Base-by-base conservation (phyloP, 2,888 invertebrate species). In the Capitulum mitella region DNA sequence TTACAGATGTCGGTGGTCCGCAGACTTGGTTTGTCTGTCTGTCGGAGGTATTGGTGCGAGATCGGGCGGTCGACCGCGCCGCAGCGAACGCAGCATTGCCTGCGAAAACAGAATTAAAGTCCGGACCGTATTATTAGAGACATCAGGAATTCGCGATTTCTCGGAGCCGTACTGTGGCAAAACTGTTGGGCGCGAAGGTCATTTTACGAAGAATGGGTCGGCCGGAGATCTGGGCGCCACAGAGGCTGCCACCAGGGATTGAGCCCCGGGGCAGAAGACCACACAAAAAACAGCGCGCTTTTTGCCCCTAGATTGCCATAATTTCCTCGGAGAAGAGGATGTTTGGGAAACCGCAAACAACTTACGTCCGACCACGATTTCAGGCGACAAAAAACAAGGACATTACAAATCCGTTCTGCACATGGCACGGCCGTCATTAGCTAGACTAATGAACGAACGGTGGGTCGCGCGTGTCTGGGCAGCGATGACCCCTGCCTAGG, bases 311-410 rank as follows among this genome's bases (percentile, higher is more conserved):
- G 70, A 70, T 70, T 26, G 40, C 22, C 40, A 40, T 40, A 40
- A 40, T 70, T 70, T 14, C 1, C 8, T 26, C 40, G 40, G 37
- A 14, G n/a, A 70, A 70, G 40, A 40, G 70, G 37, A 40, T 16
- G 70, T 22, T 70, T 70, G 10, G 40, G 16, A 70, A 40, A 40
- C 70, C 70, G 10, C 70, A 70, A 70, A 70, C 40, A 40, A 70
- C 70, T 70, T 37, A 26, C 22, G 10, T 19, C 12, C 26, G 70
- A 70, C 70, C 40, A 12, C 37, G 26, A 8, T 3, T 26, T 16
- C 22, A 8, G 22, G 3, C 26, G 70, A 70, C 70, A 70, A 54
- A 58, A 70, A 37, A 70, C 70, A 37, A 37, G 70, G 22, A 8
- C 37, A 70, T 70, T 70, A 70, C 26, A 14, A 19, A 40, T 70